Evolutionary conservation across 1,140 invertebrate genomes (phyloP), one percentile per base, ranked within the genome.

Genomic region (Tetragnatha versicolor): DNA sequence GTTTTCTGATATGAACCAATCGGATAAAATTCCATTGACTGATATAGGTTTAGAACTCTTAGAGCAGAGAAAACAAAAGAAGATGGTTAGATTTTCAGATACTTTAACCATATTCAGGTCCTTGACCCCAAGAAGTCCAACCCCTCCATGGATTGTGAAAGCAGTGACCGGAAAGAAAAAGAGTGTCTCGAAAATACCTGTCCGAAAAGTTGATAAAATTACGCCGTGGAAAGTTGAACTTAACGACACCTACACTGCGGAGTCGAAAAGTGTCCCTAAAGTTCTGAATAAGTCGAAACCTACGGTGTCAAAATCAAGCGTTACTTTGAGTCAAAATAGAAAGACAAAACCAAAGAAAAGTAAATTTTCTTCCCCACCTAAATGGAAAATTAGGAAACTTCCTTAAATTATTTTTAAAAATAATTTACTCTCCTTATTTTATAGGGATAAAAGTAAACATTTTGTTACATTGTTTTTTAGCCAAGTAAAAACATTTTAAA

Each of bases 1-100:
- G 14, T 5, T 9, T 27, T 33, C 35, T 9, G 27, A 27, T 6
- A 31, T 61, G 14, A 20, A 20, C 1, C n/a, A 27, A 25, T 53
- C 27, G 7, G 20, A 53, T 25, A 27, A 37, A 3, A 51, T 65
- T 12, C 55, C 49, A 10, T 5, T 47, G 12, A 51, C 58, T n/a
- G 66, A 63, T 35, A 68, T 80, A 10, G 22, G 27, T 20, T 17
- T 37, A 27, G 49, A 73, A 37, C 35, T 29, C 29, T n/a, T 25
- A 7, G n/a, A 31, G 42, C 5, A 37, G 5, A 14, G 25, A 39
- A 39, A 29, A 37, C 27, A 17, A 3, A 51, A 37, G n/a, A 80
- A 73, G 49, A 45, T 9, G 1, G 79, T 80, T 3, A 25, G 79
- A 29, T 80, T 80, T 80, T 45, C 70, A 7, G 79, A 80, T 9